These are phyloP conservation scores for Bursaphelenchus okinawaensis DNA, from an alignment of 2,888 invertebrate genomes.

Conservation along the genomic window DNA sequence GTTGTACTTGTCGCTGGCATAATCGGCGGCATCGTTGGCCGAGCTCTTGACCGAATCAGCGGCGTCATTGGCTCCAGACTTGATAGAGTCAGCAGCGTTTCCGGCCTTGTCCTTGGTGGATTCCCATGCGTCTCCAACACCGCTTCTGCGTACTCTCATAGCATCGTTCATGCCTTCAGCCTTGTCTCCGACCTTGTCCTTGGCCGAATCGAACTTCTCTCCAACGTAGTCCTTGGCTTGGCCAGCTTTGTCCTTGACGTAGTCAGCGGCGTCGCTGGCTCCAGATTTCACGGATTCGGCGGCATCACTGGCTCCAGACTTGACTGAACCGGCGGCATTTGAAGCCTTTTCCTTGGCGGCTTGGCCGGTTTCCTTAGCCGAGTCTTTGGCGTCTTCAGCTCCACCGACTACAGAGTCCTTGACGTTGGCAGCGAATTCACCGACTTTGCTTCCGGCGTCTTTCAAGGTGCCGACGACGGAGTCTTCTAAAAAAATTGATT, in stretches of 20 bases:
- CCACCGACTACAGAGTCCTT: not conserved
- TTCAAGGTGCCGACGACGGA: not conserved
- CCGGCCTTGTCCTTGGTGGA: not conserved
- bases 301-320: not conserved
- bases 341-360: not conserved
- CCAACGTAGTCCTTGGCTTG: not conserved
- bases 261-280: not conserved
- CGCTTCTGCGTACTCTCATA: not conserved
- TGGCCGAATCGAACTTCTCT: not conserved
- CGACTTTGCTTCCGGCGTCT: not conserved
- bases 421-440: not conserved
- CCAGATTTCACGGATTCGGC: not conserved
- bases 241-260: not conserved
- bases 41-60: constrained; percentile 1
- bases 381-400: constrained; percentile 7
- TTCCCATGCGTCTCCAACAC: not conserved
- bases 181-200: not conserved
- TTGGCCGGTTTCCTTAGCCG: not conserved
- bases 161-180: constrained; percentile 10
- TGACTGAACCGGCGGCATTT: not conserved
- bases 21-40: not conserved
- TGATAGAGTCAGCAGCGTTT: not conserved
- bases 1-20: not conserved
- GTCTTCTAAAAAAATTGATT: not conserved
- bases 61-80: constrained; percentile 1